Evolutionary conservation across 2,888 invertebrate genomes (phyloP).

Genomic region (Habrosyne pyritoides): DNA sequence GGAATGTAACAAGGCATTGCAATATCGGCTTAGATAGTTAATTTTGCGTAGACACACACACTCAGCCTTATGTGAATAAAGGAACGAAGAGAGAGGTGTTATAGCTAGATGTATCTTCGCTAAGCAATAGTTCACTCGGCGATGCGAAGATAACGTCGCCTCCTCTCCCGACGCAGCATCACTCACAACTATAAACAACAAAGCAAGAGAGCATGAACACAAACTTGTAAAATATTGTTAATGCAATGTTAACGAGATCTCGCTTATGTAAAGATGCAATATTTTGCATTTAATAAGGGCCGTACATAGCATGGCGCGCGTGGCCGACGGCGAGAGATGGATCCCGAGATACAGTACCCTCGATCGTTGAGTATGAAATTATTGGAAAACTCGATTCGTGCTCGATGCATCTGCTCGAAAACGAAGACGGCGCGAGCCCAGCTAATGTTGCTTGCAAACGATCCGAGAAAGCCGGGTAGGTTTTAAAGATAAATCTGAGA

Average conservation of each 20-base stretch:
- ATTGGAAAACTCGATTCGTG: slow-evolving; percentile 79
- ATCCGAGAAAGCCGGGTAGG: slow-evolving; percentile 66
- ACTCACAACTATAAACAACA: slow-evolving; percentile 22
- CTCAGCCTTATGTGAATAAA: neutral
- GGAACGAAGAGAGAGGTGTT: neutral
- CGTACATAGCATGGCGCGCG: slow-evolving; percentile 58
- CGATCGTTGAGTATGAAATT: slow-evolving; percentile 78
- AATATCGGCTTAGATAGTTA: too few relatives aligned
- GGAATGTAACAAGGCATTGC: too few relatives aligned
- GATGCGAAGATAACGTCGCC: slow-evolving; percentile 3
- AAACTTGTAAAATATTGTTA: slow-evolving; percentile 66
- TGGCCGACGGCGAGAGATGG: slow-evolving; percentile 76
- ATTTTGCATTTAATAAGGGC: slow-evolving; percentile 81
- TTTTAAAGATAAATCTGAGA: slow-evolving; percentile 72
- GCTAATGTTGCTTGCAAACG: slow-evolving; percentile 70
- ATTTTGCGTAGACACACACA: too few relatives aligned
- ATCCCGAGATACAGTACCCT: slow-evolving; percentile 59
- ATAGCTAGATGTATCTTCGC: neutral
- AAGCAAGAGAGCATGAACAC: slow-evolving; percentile 47
- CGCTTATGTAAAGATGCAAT: slow-evolving; percentile 72
- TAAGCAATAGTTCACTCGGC: neutral
- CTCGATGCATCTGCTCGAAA: slow-evolving; percentile 71
- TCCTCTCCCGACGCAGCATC: neutral
- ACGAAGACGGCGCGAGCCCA: slow-evolving; percentile 43
- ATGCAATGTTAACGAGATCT: slow-evolving; percentile 76